phyloP scores from a whole-genome alignment of 2,888 invertebrate species.

The Parnassius mnemosyne region DNA sequence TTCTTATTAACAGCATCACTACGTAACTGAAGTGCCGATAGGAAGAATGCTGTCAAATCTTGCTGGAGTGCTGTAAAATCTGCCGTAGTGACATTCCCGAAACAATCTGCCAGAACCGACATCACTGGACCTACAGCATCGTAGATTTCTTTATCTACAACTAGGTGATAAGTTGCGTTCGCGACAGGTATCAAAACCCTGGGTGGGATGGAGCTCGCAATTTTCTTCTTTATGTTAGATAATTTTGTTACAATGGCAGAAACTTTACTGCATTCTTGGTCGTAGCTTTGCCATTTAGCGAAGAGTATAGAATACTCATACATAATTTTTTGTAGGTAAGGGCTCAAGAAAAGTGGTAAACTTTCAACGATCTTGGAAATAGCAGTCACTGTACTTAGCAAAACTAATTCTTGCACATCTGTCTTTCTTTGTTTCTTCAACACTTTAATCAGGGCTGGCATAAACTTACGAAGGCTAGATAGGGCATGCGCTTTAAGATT shows the following conservation, averaged over 20 bases:
- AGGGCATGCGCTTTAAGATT: conserved; percentile 89
- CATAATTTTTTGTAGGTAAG: conserved; percentile 88
- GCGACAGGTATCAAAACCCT: conserved; percentile 89
- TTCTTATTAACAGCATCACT: conserved; percentile 68
- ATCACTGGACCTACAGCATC: conserved; percentile 86
- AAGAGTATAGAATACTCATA: conserved; percentile 82
- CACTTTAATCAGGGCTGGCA: conserved; percentile 86
- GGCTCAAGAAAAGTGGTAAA: conserved; percentile 90
- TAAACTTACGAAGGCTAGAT: conserved; percentile 86
- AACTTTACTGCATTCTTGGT: conserved; percentile 73
- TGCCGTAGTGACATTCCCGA: conserved; percentile 81
- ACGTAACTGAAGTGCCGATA: conserved; percentile 85
- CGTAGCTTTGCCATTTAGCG: conserved; percentile 72
- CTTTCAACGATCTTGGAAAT: conserved; percentile 91
- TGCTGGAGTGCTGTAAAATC: conserved; percentile 84
- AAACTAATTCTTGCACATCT: conserved; percentile 80
- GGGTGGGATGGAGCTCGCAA: conserved; percentile 84
- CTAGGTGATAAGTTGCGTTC: conserved; percentile 81
- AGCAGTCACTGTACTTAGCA: conserved; percentile 88
- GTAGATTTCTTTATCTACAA: conserved; percentile 81
- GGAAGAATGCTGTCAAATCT: conserved; percentile 87
- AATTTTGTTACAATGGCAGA: conserved; percentile 81
- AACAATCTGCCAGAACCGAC: conserved; percentile 87
- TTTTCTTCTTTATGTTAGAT: conserved; percentile 82
- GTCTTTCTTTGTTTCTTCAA: conserved; percentile 82